Percentiles rank a stretch among this genome's conserved stretches.
Evolutionary conservation across 1,140 invertebrate genomes (phyloP).

Genomic region (Drosophila willistoni): DNA sequence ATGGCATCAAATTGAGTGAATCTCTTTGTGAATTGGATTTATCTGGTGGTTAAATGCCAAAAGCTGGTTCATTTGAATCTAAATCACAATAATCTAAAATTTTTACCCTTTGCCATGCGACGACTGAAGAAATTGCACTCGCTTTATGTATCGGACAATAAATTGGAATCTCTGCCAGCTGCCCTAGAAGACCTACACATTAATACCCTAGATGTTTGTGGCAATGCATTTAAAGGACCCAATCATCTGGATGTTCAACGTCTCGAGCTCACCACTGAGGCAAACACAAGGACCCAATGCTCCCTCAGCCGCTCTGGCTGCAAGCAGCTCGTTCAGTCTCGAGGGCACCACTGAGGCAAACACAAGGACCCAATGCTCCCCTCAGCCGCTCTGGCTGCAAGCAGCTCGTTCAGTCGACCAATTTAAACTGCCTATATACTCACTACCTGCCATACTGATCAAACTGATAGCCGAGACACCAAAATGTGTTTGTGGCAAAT

Average conservation of each 20-base stretch:
- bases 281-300: too few species aligned
- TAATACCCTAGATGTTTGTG: constrained; percentile 73
- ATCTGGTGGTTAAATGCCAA: constrained; percentile 83
- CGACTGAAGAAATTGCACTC: constrained; percentile 85
- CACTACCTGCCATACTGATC: constrained; percentile 69
- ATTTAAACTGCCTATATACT: constrained; percentile 56
- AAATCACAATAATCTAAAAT: constrained; percentile 85
- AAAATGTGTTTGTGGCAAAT: constrained; percentile 70
- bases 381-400: constrained; percentile 59
- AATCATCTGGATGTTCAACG: constrained; percentile 39
- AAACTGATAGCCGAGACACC: constrained; percentile 72
- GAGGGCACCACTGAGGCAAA: not conserved
- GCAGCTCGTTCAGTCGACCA: constrained; percentile 55
- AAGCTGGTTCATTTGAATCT: constrained; percentile 86
- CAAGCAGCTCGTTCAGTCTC: too few species aligned
- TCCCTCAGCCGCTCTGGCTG: too few species aligned
- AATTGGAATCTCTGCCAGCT: constrained; percentile 84
- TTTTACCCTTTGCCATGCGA: constrained; percentile 86
- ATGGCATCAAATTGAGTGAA: constrained; percentile 82
- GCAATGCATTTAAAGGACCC: constrained; percentile 65
- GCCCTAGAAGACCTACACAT: constrained; percentile 64
- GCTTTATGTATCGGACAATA: constrained; percentile 83
- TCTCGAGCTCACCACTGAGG: too few species aligned
- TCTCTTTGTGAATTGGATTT: constrained; percentile 69
- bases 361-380: constrained; percentile 18